phyloP scores from a whole-genome alignment of 2,888 invertebrate species.

The Leptopilina myrica region DNA sequence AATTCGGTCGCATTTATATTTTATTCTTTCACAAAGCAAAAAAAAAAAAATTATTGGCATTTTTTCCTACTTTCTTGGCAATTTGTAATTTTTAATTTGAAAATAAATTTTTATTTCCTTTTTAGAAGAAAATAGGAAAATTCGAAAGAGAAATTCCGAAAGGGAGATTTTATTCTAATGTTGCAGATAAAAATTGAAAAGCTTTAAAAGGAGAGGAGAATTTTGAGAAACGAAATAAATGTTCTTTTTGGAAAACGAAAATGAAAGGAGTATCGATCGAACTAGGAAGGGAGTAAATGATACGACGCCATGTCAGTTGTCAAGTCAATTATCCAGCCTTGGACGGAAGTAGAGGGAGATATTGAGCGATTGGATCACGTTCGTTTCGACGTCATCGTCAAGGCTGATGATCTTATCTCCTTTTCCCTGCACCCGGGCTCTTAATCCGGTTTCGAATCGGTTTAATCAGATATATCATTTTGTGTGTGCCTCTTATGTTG shows the following conservation, averaged over 20 bases:
- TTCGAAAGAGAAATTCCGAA: too few relatives aligned
- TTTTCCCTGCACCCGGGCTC: constrained; percentile 34
- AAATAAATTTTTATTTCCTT: too few relatives aligned
- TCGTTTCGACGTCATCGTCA: constrained; percentile 59
- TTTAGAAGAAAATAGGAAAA: too few relatives aligned
- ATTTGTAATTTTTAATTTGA: too few relatives aligned
- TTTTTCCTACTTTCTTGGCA: too few relatives aligned
- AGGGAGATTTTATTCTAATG: too few relatives aligned
- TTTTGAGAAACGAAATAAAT: too few relatives aligned
- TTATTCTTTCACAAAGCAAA: too few relatives aligned
- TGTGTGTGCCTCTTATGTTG: neutral
- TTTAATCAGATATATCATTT: constrained; percentile 26
- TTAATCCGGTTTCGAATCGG: constrained; percentile 35
- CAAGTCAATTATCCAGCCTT: constrained; percentile 52
- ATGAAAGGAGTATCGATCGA: constrained; percentile 38
- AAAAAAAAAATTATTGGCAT: too few relatives aligned
- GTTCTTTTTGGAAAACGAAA: neutral
- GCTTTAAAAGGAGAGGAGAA: too few relatives aligned
- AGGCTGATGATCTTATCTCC: constrained; percentile 52
- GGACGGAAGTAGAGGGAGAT: constrained; percentile 56
- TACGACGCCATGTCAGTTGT: constrained; percentile 37
- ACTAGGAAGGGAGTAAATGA: constrained; percentile 19
- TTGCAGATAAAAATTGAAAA: too few relatives aligned
- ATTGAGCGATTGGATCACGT: constrained; percentile 56
- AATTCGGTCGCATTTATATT: too few relatives aligned